Evolutionary conservation across 2,113 vertebrate species (phyloP), one percentile per base, ranked within the genome.

Genomic region (Spilogale gracilis): DNA sequence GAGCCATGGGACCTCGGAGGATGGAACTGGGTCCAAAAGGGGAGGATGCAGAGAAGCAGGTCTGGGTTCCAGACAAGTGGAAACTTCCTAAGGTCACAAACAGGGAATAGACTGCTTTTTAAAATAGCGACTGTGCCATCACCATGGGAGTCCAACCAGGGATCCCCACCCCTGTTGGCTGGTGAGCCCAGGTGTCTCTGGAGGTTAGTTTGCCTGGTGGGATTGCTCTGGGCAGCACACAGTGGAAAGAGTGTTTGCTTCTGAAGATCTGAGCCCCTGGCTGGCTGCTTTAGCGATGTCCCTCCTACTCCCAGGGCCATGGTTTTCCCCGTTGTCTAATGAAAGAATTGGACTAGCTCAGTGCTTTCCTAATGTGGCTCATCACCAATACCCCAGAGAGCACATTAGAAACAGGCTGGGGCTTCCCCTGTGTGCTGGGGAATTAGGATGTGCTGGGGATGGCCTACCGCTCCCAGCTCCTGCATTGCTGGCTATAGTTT

Each of bases 121-220:
- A 45, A 76, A 25, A 20, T 1, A 2, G 11, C 7, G 18, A 27
- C 13, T 4, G 0, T 45, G 4, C 7, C 0, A 4, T 45, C 50
- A 5, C 7, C 54, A 0, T 9, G 9, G 38, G 54, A n/a, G 9
- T 92, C 43, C 17, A 8, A 43, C 78, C 30, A 32, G 1, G 2
- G 21, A 38, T 20, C 27, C 52, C 6, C 5, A 0, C 38, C 48
- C 20, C 21, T 13, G 17, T 16, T 48, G 71, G 14, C 87, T 82
- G 30, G 20, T 65, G 60, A 60, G 48, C 45, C 69, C 54, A 52
- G 56, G 25, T 20, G 54, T 52, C 82, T 25, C 52, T 16, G 88
- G 52, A 60, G 84, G 25, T 65, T 52, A 3, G 16, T 21, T 69
- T 32, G 5, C 20, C 43, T 60, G 21, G 50, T 8, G 2, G 9